phyloP scores from a whole-genome alignment of 2,797 vertebrate genomes.

The Nannoperca australis region DNA sequence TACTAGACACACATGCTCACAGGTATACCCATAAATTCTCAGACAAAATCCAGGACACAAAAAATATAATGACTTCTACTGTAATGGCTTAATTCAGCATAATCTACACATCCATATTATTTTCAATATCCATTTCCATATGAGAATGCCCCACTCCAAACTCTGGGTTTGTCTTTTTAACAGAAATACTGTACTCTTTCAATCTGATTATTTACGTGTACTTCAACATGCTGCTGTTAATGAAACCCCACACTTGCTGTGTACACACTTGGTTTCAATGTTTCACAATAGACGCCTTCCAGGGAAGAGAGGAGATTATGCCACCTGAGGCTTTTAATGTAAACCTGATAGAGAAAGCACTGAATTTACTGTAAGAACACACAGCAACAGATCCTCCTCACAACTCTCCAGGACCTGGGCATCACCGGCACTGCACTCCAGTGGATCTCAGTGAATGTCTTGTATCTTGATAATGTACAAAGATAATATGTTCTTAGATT shows the following conservation, averaged over 20 bases:
- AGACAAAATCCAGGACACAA: not conserved
- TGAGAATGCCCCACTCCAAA: not conserved
- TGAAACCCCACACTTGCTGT: conserved; percentile 2
- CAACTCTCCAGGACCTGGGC: too few relatives aligned
- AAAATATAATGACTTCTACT: not conserved
- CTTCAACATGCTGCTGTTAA: not conserved
- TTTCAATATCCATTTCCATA: not conserved
- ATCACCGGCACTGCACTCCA: too few relatives aligned
- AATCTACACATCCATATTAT: not conserved
- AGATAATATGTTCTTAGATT: too few relatives aligned
- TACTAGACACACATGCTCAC: not conserved
- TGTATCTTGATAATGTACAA: too few relatives aligned
- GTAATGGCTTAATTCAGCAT: not conserved
- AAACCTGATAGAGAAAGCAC: not conserved
- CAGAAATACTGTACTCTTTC: not conserved
- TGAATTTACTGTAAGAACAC: conserved; percentile 1
- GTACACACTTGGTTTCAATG: not conserved
- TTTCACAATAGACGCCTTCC: conserved; percentile 13
- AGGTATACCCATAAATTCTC: not conserved
- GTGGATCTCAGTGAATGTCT: too few relatives aligned
- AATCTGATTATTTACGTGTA: not conserved
- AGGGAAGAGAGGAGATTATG: not conserved
- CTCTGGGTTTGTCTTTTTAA: not conserved
- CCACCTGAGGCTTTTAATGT: conserved; percentile 13
- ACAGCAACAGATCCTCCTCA: not conserved